Evolutionary conservation across 2,888 invertebrate genomes (phyloP).

Genomic region (Drosophila rubida): DNA sequence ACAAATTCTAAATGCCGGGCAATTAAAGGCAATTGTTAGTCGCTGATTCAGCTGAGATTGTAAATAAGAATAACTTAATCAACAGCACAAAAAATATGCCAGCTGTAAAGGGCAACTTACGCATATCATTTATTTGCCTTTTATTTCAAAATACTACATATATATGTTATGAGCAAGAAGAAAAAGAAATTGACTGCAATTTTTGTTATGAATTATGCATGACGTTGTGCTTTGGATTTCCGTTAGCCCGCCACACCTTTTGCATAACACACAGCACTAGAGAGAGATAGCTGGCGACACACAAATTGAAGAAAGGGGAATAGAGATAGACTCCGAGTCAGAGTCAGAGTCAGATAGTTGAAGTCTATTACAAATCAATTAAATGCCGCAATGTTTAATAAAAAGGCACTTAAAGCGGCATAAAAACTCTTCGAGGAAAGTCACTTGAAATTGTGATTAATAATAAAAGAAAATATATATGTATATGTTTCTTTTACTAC

Average conservation of each 20-base stretch:
- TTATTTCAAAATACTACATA: constrained; percentile 41
- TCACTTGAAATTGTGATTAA: constrained; percentile 65
- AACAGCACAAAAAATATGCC: neutral
- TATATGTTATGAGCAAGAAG: no score
- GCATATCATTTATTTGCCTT: constrained; percentile 44
- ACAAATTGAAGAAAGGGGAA: constrained; percentile 1
- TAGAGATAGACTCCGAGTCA: constrained; percentile 7
- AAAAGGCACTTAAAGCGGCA: constrained; percentile 70
- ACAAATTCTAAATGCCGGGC: constrained; percentile 43
- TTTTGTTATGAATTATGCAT: constrained; percentile 74
- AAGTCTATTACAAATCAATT: constrained; percentile 77
- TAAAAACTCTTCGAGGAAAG: constrained; percentile 55
- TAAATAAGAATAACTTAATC: constrained; percentile 16
- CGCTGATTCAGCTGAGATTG: constrained; percentile 27
- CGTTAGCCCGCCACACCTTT: constrained; percentile 72
- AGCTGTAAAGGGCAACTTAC: constrained; percentile 47
- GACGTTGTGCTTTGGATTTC: constrained; percentile 67
- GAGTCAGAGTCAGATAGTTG: constrained; percentile 23
- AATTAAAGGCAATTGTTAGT: constrained; percentile 58
- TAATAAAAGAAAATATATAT: constrained; percentile 49
- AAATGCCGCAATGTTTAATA: constrained; percentile 73
- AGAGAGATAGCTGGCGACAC: constrained; percentile 20
- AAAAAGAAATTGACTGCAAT: constrained; percentile 55
- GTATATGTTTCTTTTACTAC: constrained; percentile 7
- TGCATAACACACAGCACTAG: constrained; percentile 45